Conservation (phyloP, 2,113 vertebrate genomes). For the Peucedramus taeniatus region DNA sequence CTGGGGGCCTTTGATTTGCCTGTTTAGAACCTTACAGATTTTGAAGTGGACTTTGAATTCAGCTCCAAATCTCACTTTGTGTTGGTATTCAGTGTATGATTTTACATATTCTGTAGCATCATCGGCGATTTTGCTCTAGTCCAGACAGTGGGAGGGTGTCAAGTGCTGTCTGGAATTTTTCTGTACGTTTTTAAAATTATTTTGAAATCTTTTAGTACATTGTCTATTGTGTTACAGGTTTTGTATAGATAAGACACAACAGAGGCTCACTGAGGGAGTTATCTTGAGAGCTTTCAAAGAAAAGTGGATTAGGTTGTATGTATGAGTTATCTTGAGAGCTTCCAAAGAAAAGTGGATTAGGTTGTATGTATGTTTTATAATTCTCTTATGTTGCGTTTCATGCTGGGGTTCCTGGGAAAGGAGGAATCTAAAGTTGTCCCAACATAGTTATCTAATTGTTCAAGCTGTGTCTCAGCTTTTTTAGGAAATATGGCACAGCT, state of each 20-base stretch:
- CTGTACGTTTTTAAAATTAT: neutral
- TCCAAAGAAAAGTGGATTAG: neutral
- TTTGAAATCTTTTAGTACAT: neutral
- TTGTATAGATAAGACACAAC: neutral
- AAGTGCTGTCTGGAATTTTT: neutral
- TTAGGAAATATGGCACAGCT: neutral
- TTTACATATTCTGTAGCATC: neutral
- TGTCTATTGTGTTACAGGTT: neutral
- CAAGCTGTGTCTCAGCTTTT: neutral
- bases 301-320: neutral
- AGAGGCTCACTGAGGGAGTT: neutral
- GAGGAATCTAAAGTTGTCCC: neutral
- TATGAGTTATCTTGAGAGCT: neutral
- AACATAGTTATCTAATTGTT: neutral
- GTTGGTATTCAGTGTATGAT: neutral
- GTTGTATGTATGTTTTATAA: neutral
- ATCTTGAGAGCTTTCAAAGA: neutral
- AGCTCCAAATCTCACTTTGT: neutral
- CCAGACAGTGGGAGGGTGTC: neutral
- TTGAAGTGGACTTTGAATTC: neutral
- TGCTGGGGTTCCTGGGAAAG: neutral
- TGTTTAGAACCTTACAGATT: neutral
- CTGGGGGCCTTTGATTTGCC: neutral
- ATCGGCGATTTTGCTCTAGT: accelerated
- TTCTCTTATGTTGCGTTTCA: neutral